Conservation (phyloP, 2,888 invertebrate genomes). For the Drosophila siamana region DNA sequence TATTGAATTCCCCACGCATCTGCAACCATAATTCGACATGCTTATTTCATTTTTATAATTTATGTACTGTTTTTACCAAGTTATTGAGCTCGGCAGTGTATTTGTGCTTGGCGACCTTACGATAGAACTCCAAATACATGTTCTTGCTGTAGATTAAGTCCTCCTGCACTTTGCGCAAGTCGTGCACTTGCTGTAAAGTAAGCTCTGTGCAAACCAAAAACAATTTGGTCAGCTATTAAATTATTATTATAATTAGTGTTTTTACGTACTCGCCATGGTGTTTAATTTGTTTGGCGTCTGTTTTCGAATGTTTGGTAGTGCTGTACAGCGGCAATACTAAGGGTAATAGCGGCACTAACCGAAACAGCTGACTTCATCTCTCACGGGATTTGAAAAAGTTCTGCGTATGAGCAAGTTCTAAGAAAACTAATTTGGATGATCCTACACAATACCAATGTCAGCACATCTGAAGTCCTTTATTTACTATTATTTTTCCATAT, state of each 20-base stretch:
- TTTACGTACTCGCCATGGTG: conserved; percentile 55
- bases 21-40: conserved; percentile 14
- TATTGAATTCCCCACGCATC: conserved; percentile 72
- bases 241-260: background rate
- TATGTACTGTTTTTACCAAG: conserved; percentile 57
- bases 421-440: conserved; percentile 32
- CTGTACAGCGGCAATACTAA: conserved; percentile 12
- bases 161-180: conserved; percentile 71
- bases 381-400: background rate
- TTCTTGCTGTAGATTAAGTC: conserved; percentile 58
- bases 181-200: conserved; percentile 72
- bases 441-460: background rate
- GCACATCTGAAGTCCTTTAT: background rate
- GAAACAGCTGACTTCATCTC: background rate
- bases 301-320: conserved; percentile 41
- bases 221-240: background rate
- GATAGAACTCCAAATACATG: conserved; percentile 59
- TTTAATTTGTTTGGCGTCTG: conserved; percentile 44
- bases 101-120: conserved; percentile 69
- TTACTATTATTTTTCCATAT: conserved; percentile 31
- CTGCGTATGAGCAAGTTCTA: background rate
- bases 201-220: conserved; percentile 62
- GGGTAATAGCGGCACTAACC: background rate
- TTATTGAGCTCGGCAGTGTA: conserved; percentile 73
- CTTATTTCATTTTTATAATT: background rate